Evolutionary conservation across 2,888 invertebrate species (phyloP), one percentile per base, ranked within the genome.

Genomic region (Resseliella maxima): DNA sequence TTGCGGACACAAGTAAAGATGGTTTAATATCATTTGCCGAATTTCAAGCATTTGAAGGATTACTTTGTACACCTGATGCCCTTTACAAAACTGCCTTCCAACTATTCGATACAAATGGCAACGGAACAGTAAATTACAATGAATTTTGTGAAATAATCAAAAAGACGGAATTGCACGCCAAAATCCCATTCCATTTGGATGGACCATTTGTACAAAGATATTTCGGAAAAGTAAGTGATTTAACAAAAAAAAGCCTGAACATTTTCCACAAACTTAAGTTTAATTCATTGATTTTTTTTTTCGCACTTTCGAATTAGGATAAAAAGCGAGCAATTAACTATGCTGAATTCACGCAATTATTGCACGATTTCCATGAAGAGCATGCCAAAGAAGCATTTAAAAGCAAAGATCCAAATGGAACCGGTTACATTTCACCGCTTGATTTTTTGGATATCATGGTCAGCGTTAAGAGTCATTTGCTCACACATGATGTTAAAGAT

Each of bases 291-390:
- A 27, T 86, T 41, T 24, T 46, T 59, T 72, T 36, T 35, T 72
- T 85, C 24, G n/a, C 54, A 64, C 1, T 31, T 36, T 12, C 85
- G 50, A 86, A 41, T 31, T 38, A 91, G 91, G 96, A 98, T 89
- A 98, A 97, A 91, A 95, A 96, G 89, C 93, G 99, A 86, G 92
- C 96, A 89, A 97, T 99, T 88, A 96, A 95, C 54, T 99, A 99
- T 92, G 94, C 95, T 41, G 99, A 99, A 91, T 99, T 99, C 93
- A 97, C 98, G 89, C 99, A 99, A 92, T 96, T 99, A 91, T 93
- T 99, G 86, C 99, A 99, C 93, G 99, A 99, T 91, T 99, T 99
- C 91, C 99, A 99, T 91, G 99, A 99, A 91, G 99, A 99, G 92
- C 99, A 99, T 90, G 99, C 99, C 36, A 96, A 97, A 89, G 98